Percentiles rank a stretch among this genome's conserved stretches.
phyloP scores from a whole-genome alignment of 2,797 vertebrate genomes.

The Pteronotus mesoamericanus region DNA sequence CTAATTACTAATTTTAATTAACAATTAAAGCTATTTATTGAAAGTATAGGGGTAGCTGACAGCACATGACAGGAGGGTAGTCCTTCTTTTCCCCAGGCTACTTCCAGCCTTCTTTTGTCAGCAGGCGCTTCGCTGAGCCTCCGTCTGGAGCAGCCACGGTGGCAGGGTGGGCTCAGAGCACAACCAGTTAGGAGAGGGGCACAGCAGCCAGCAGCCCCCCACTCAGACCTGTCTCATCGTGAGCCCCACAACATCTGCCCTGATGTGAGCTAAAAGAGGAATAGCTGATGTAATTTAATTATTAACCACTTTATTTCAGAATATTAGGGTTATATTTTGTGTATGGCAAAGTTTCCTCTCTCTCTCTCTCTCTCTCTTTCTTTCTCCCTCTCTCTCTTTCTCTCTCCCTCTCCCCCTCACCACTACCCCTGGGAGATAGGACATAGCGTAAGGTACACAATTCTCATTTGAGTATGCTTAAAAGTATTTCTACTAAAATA shows the following conservation, averaged over 20 bases:
- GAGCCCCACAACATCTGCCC: background rate
- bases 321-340: background rate
- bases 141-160: background rate
- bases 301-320: background rate
- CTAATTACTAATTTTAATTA: conserved; percentile 9
- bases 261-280: background rate
- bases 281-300: background rate
- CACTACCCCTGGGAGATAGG: background rate
- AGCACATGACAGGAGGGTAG: background rate
- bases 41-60: background rate
- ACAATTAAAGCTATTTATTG: conserved; percentile 6
- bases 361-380: background rate
- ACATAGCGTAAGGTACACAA: background rate
- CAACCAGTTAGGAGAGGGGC: background rate
- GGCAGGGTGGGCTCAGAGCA: background rate
- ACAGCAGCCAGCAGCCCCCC: background rate
- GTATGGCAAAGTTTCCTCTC: background rate
- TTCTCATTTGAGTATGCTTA: background rate
- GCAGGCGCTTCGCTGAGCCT: background rate
- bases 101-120: background rate
- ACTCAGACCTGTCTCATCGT: background rate
- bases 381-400: background rate
- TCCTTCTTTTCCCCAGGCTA: background rate
- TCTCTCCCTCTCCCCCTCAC: background rate
- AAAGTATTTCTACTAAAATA: background rate